Conservation (phyloP, 2,888 invertebrate species). For the Drosophila melanosoma region DNA sequence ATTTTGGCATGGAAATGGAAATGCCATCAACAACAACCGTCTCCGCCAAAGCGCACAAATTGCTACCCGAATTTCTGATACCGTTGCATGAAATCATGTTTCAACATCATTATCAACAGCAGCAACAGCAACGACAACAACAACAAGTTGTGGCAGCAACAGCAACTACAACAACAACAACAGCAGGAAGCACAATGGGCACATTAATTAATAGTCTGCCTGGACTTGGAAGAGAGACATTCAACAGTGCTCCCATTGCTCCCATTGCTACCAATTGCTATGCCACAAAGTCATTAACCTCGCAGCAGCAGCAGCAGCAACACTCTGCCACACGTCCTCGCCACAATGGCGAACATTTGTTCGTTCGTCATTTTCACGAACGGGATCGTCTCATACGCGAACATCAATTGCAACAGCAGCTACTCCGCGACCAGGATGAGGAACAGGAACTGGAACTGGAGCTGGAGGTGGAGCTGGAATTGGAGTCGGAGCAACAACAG, state of each 20-base stretch:
- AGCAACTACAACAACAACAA: slow-evolving; percentile 54
- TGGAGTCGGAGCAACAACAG: slow-evolving; percentile 5
- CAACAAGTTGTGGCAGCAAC: slow-evolving; percentile 20
- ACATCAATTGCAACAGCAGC: slow-evolving; percentile 85
- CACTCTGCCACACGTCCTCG: slow-evolving; percentile 52
- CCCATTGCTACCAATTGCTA: slow-evolving; percentile 18
- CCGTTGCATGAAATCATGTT: slow-evolving; percentile 81
- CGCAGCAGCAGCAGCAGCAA: slow-evolving; percentile 56
- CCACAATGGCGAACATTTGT: slow-evolving; percentile 78
- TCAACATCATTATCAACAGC: slow-evolving; percentile 73
- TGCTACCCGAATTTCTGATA: slow-evolving; percentile 77
- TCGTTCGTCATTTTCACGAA: slow-evolving; percentile 84
- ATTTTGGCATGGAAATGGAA: slow-evolving; percentile 72
- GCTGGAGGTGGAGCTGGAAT: slow-evolving; percentile 19
- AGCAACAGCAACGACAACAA: slow-evolving; percentile 59
- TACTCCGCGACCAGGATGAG: slow-evolving; percentile 52
- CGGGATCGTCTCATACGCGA: slow-evolving; percentile 85
- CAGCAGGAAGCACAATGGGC: slow-evolving; percentile 46
- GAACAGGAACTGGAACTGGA: slow-evolving; percentile 12
- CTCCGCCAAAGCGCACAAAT: slow-evolving; percentile 59
- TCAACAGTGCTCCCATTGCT: slow-evolving; percentile 29
- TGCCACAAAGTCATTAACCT: slow-evolving; percentile 81
- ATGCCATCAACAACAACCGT: slow-evolving; percentile 54
- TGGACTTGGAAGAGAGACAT: slow-evolving; percentile 57
- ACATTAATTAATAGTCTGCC: slow-evolving; percentile 70